Percentiles rank a stretch among this genome's conserved stretches.
Conservation (phyloP, 2,888 invertebrate species). For the Stratiomys singularior region DNA sequence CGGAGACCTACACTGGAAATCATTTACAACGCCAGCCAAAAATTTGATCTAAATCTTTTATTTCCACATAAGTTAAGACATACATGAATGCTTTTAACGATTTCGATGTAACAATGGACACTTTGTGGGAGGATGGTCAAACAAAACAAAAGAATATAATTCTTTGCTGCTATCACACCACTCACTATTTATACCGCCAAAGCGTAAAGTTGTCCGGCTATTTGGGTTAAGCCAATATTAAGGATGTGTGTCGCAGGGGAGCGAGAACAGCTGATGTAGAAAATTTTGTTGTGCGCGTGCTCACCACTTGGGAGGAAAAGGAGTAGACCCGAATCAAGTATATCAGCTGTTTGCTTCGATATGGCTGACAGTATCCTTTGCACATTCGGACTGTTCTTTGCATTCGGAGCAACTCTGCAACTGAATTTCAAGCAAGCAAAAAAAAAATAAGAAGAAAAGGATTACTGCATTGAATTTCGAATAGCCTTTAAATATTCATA, state of each 20-base stretch:
- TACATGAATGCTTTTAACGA: no score
- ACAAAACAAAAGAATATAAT: not conserved
- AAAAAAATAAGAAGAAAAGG: not conserved
- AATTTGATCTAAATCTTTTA: no score
- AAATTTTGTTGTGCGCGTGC: not conserved
- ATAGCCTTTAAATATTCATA: not conserved
- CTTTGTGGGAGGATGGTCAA: not conserved
- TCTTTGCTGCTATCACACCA: not conserved
- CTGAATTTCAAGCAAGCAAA: not conserved
- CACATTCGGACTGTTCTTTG: not conserved
- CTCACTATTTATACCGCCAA: constrained; percentile 9
- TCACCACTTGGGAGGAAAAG: constrained; percentile 14
- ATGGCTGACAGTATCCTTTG: not conserved
- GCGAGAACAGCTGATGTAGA: constrained; percentile 32
- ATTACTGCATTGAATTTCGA: not conserved
- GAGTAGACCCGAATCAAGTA: not conserved
- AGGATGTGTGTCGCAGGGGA: not conserved
- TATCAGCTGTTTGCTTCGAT: constrained; percentile 12
- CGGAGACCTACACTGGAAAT: no score
- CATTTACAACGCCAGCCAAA: no score
- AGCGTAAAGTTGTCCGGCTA: constrained; percentile 5
- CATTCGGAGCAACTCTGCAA: not conserved
- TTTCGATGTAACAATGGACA: no score
- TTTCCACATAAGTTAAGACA: no score
- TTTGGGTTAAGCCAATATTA: constrained; percentile 31